Conservation (phyloP, 2,113 vertebrate genomes). For the Chloropsis cyanopogon region DNA sequence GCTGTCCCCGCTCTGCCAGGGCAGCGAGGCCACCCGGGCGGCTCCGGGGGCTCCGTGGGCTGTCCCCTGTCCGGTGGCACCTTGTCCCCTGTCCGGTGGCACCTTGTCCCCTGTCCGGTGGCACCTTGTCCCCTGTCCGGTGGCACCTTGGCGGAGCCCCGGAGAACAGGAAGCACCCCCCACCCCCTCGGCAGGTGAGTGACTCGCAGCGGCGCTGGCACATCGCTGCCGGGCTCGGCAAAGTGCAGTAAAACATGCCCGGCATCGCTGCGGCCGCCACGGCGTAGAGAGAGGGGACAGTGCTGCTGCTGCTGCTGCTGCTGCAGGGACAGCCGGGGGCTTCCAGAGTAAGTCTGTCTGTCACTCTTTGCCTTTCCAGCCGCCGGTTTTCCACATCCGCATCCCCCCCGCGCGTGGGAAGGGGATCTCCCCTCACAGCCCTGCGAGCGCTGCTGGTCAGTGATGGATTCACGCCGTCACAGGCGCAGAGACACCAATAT, state of each 20-base stretch:
- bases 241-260: slow-evolving; percentile 38
- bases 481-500: not conserved
- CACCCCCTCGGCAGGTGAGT: not conserved
- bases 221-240: not conserved
- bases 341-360: slow-evolving; percentile 43
- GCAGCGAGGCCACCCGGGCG: not conserved
- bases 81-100: not conserved
- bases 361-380: slow-evolving; percentile 16
- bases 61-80: not conserved
- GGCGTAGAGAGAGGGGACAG: not conserved
- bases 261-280: not conserved
- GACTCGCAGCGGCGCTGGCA: not conserved
- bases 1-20: not conserved
- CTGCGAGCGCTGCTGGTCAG: not conserved
- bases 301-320: not conserved
- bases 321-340: slow-evolving; percentile 24
- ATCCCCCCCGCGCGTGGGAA: not conserved
- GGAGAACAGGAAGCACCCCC: not conserved
- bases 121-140: not conserved
- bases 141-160: not conserved
- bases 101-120: not conserved
- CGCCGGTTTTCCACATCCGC: slow-evolving; percentile 18
- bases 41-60: not conserved
- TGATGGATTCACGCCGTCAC: not conserved
- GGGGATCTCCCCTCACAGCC: slow-evolving; percentile 10